Conservation (phyloP, 2,888 invertebrate species). For the Hemistola chrysoprasaria region DNA sequence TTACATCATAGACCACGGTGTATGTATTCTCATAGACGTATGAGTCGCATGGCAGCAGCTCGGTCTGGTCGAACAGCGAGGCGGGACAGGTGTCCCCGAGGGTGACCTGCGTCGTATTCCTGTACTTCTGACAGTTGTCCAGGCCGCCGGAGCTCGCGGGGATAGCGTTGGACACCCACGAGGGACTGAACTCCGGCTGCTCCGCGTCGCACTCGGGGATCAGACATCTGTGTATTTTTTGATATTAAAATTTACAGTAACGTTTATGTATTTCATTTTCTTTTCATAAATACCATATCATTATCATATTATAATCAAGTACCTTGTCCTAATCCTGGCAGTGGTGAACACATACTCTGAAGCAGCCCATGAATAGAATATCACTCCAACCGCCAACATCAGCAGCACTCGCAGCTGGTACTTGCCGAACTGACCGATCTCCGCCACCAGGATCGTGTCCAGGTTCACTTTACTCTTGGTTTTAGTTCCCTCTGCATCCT, state of each 20-base stretch:
- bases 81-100: slow-evolving; percentile 46
- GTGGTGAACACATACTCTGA: too few species aligned
- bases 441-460: slow-evolving; percentile 40
- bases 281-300: too few species aligned
- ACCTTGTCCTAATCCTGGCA: slow-evolving; percentile 30
- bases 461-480: slow-evolving; percentile 23
- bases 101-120: slow-evolving; percentile 22
- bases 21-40: slow-evolving; percentile 59
- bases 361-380: too few species aligned
- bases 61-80: slow-evolving; percentile 44
- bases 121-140: slow-evolving; percentile 73
- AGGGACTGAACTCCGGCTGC: slow-evolving; percentile 11
- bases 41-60: slow-evolving; percentile 42
- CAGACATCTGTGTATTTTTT: slow-evolving; percentile 23
- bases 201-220: slow-evolving; percentile 22
- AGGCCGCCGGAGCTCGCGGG: slow-evolving; percentile 33
- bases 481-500: too few species aligned
- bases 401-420: slow-evolving; percentile 16
- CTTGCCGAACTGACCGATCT: slow-evolving; percentile 45
- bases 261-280: too few species aligned
- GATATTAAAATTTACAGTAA: too few species aligned
- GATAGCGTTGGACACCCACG: slow-evolving; percentile 34
- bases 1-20: slow-evolving; percentile 65
- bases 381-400: too few species aligned
- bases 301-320: too few species aligned